These are phyloP conservation scores for Eristalinus aeneus DNA, from an alignment of 2,888 invertebrate genomes.

Conservation along the genomic window DNA sequence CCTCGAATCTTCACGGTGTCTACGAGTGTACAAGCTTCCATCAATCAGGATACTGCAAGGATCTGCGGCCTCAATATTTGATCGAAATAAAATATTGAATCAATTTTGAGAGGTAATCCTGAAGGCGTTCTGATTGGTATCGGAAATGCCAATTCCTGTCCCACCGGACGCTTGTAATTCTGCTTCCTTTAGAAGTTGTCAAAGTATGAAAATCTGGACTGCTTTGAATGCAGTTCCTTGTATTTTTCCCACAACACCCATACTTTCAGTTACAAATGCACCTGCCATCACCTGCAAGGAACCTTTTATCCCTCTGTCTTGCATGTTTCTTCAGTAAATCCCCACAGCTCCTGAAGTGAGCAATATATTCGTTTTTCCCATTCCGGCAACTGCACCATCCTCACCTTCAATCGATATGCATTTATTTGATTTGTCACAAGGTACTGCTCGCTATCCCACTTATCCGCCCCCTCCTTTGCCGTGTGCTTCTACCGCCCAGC, in stretches of 20 bases:
- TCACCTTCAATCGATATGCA: constrained; percentile 2
- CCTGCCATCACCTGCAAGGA: not conserved
- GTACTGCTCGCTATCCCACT: too few relatives aligned
- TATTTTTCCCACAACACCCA: not conserved
- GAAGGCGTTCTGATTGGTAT: too few relatives aligned
- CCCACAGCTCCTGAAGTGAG: constrained; percentile 25
- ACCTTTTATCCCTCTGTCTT: not conserved
- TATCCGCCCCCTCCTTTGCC: not conserved
- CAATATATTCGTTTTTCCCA: not conserved
- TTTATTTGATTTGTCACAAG: constrained; percentile 48
- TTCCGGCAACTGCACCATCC: not conserved
- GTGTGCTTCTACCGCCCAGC: not conserved
- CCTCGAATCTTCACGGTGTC: too few relatives aligned
- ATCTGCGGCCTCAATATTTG: too few relatives aligned
- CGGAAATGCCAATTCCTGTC: too few relatives aligned
- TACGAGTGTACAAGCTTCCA: too few relatives aligned
- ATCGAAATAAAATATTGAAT: too few relatives aligned
- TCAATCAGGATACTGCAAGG: too few relatives aligned
- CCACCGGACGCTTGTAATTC: too few relatives aligned
- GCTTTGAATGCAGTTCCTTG: not conserved
- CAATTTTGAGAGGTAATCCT: too few relatives aligned
- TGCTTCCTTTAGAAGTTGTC: too few relatives aligned
- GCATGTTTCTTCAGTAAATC: constrained; percentile 3
- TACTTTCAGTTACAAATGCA: not conserved
- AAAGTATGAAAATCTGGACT: too few relatives aligned